Base-by-base conservation (phyloP, 1,140 invertebrate genomes). In the Pteromalus puparum region DNA sequence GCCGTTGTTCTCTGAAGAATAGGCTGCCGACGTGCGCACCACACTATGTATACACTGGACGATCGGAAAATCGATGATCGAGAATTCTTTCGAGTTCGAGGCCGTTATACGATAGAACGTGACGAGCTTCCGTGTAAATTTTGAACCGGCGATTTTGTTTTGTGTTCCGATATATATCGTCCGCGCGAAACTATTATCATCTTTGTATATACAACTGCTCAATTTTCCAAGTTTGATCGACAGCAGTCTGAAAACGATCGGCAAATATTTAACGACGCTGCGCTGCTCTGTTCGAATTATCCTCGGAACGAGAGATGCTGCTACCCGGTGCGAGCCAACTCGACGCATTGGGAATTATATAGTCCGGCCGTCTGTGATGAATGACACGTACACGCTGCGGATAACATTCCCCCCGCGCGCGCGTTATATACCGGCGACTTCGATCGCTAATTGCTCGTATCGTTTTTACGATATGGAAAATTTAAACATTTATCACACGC, bases 11-110 rank as follows among this genome's bases (percentile, higher is more conserved):
- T 24, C 28, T 30, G 2, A 10, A 30, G 30, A 34, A 42, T 53
- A 65, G 65, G 38, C 53, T 53, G 21, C 34, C 5, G 21, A n/a
- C n/a, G n/a, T n/a, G n/a, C n/a, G n/a, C n/a, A n/a, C n/a, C n/a
- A n/a, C n/a, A n/a, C n/a, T n/a, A n/a, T n/a, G n/a, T n/a, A 26
- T 15, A n/a, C 21, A 26, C 21, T 24, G 46, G 65, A 73, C 28
- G 65, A 42, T 80, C 38, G 78, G 28, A 15, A 48, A 78, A 83
- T 78, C 38, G 75, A 83, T 83, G 82, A 83, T 83, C 68, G 21
- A 83, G 75, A 26, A 72, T 81, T 46, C 79, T 72, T 67, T 28
- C 12, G 65, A 68, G 70, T 81, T 38, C 42, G 73, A 42, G 38
- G 46, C 61, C 81, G 61, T 82, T 67, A n/a, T n/a, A 82, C 13